Evolutionary conservation across 2,888 invertebrate genomes (phyloP).

Genomic region (Chesias legatella): DNA sequence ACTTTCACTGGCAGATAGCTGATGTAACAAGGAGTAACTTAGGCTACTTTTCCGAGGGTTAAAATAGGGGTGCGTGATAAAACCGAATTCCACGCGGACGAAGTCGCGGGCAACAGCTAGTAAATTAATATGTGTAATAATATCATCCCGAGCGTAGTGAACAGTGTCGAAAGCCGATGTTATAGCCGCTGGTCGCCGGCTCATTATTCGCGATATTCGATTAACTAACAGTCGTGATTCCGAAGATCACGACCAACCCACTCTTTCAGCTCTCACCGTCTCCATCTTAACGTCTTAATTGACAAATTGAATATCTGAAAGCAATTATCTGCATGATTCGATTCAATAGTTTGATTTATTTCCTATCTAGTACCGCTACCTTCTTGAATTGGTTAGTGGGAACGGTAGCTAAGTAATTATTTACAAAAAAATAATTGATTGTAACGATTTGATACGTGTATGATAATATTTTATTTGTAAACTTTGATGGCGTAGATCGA

Average conservation of each 20-base stretch:
- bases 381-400: slow-evolving; percentile 37
- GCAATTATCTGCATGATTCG: slow-evolving; percentile 39
- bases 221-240: slow-evolving; percentile 67
- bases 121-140: slow-evolving; percentile 69
- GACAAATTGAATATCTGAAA: slow-evolving; percentile 52
- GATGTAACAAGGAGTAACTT: too few relatives aligned
- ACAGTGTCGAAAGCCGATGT: slow-evolving; percentile 50
- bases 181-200: slow-evolving; percentile 60
- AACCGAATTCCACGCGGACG: too few relatives aligned
- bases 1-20: too few relatives aligned
- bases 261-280: slow-evolving; percentile 40
- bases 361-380: slow-evolving; percentile 37
- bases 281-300: slow-evolving; percentile 58
- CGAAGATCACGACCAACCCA: slow-evolving; percentile 46
- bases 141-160: slow-evolving; percentile 48
- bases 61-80: too few relatives aligned
- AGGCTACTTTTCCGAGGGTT: too few relatives aligned
- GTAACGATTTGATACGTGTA: background rate
- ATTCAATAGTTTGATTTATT: slow-evolving; percentile 45
- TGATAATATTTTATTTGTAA: background rate
- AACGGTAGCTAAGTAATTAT: slow-evolving; percentile 39
- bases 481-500: too few relatives aligned
- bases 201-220: slow-evolving; percentile 68
- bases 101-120: too few relatives aligned
- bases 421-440: slow-evolving; percentile 27